Base-by-base conservation (phyloP, 2,113 vertebrate species). In the Stigmatopora argus region DNA sequence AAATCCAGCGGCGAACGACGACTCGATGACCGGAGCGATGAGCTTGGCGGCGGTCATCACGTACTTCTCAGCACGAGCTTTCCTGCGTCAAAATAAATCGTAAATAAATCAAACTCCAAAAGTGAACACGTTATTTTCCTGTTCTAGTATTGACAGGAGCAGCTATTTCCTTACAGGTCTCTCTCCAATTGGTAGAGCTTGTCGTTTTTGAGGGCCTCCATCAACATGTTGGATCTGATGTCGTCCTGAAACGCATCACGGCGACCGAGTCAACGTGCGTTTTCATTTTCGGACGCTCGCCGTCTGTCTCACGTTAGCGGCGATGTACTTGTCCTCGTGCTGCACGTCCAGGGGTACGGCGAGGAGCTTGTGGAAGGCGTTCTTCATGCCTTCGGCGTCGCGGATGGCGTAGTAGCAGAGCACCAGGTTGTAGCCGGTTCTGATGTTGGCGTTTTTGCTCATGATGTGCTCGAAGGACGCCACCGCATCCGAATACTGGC, bases 1-100 rank as follows among this genome's bases (percentile, higher is more conserved):
- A 89, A 96, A 98, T 72, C 96, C 97, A 58, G 92, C 82, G 19
- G 94, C 97, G 85, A 98, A 98, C 5, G 94, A 95, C 0, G 87
- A 77, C 83, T 98, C 97, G 2, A 98, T 95, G 48, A 92, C 93
- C 0, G 94, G 97, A 62, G 96, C 96, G 62, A 99, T 98, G 64
- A 99, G 91, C 72, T 97, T 99, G 70, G 97, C 97, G 70, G 96
- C 92, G 0, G 95, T 95, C 96, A 98, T 96, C 78, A 99, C 97
- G 79, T 91, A 97, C 80, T 95, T 96, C 86, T 99, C 97, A 68
- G 95, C 93, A 86, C 92, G 86, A 58, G 89, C 85, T 89, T 97
- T 97, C 78, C 97, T 99, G 66, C 15, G 19, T 4, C 14, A 51
- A 11, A 31, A 31, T 31, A 31, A 31, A 31, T 31, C 26, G 26